Base-by-base conservation (phyloP, 2,888 invertebrate species). In the Charanyca ferruginea region DNA sequence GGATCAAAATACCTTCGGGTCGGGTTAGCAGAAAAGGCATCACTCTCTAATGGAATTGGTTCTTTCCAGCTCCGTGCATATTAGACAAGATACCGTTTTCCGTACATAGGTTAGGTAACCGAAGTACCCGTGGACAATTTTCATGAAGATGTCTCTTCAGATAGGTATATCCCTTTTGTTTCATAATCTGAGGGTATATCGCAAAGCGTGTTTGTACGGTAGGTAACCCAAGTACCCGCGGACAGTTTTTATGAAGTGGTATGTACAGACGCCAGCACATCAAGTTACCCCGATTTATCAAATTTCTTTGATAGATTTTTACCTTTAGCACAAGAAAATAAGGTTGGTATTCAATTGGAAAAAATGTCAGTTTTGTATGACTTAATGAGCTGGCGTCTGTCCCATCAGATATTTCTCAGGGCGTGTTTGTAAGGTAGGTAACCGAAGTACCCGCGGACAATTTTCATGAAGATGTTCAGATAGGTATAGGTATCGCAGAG, bases 1-100 rank as follows among this genome's bases (percentile, higher is more conserved):
- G 77, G 79, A 83, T 84, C 82, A 82, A 81, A 83, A 83, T 80
- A 81, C 75, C 80, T 83, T 73, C 63, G 59, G 67, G 32, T 63
- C 59, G 65, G 54, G 79, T 66, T 79, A 72, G 78, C 73, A 71
- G 81, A 79, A 80, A 80, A 66, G 73, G 87, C 83, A 87, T 87
- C 83, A 83, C 83, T 76, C 82, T 64, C 74, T 88, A 89, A 90
- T 89, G 90, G 87, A 88, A 89, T 90, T 88, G 87, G 84, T 85
- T 88, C 79, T 74, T 77, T 78, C 77, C 64, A 81, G 78, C 70
- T 63, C 54, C 67, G 72, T 80, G 81, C 81, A 81, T 85, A 78
- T 66, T 66, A 75, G 69, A 64, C 53, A 68, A 77, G 73, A 84
- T 83, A 83, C 72, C 68, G 76, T 77, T 76, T 69, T 67, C 73